Evolutionary conservation across 1,140 invertebrate species (phyloP).

Genomic region (Aleiodes sp.): DNA sequence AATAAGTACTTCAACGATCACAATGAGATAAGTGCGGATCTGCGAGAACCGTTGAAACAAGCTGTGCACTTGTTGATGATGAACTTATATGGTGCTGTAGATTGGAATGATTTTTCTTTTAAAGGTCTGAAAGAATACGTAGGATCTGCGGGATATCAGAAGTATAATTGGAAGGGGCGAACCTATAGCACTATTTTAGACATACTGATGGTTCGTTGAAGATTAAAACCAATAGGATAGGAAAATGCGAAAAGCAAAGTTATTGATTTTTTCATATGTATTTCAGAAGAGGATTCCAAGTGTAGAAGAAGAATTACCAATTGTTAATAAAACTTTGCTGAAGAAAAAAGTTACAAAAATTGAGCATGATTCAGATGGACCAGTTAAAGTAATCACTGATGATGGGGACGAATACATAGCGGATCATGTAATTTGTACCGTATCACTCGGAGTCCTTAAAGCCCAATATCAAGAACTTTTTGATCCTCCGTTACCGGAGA

Average conservation of each 20-base stretch:
- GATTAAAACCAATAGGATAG: neutral
- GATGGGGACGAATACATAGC: slow-evolving; percentile 69
- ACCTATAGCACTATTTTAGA: slow-evolving; percentile 71
- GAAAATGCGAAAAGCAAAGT: too few species aligned
- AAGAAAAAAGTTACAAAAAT: slow-evolving; percentile 54
- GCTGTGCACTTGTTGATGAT: slow-evolving; percentile 69
- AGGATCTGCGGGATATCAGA: slow-evolving; percentile 66
- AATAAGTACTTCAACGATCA: slow-evolving; percentile 46
- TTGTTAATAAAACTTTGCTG: slow-evolving; percentile 52
- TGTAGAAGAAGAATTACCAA: slow-evolving; percentile 40
- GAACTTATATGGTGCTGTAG: slow-evolving; percentile 69
- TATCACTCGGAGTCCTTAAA: slow-evolving; percentile 77
- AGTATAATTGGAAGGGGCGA: slow-evolving; percentile 71
- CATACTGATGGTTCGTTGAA: slow-evolving; percentile 67
- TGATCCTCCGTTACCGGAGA: slow-evolving; percentile 68
- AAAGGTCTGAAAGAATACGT: slow-evolving; percentile 67
- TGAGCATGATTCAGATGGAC: slow-evolving; percentile 45
- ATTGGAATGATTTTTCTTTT: slow-evolving; percentile 71
- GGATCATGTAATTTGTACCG: slow-evolving; percentile 75
- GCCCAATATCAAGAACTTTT: slow-evolving; percentile 70
- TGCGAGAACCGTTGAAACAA: slow-evolving; percentile 63
- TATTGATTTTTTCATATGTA: neutral
- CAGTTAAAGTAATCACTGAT: slow-evolving; percentile 49
- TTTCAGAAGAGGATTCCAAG: slow-evolving; percentile 53
- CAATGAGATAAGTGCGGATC: slow-evolving; percentile 41